Evolutionary conservation across 30 jellyfish, hydroid and myxozoan genomes (phyloP), one percentile per base, ranked within the genome.

Genomic region (Turritopsis dohrnii): DNA sequence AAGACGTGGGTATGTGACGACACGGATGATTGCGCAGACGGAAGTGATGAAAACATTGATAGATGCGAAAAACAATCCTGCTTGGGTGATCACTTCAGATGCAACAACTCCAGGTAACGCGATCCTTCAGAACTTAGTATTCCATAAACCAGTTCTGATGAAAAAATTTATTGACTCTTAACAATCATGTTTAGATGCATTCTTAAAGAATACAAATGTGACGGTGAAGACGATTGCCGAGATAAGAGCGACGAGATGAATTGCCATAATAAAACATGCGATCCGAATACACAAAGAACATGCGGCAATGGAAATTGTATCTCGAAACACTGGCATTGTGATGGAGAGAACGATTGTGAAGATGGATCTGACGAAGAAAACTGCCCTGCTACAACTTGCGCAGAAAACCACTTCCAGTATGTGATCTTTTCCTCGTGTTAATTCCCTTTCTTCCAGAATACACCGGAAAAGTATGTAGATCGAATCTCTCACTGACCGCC

Each of bases 141-240:
- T n/a, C n/a, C n/a, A n/a, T n/a, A n/a, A n/a, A n/a, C n/a, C n/a
- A n/a, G n/a, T n/a, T n/a, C n/a, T n/a, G n/a, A n/a, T n/a, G n/a
- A n/a, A 23, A 60, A 23, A 60, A 18, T 60, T 60, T 0, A 18
- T 60, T 60, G 21, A 23, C 73, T 60, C 74, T 71, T 29, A 28
- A 18, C 28, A 72, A 26, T 53, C 66, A 1, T 53, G 53, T 19
- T 21, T 82, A 94, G 99, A 71, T 94, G 99, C 79, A 94, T 94
- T 23, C 52, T 80, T 93, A 86, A 86, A 16, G 80, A 89, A 9
- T 94, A 86, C 79, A 72, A 71, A 1, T 94, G 99, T 71, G 99
- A 94, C 71, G 97, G 96, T 19, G 99, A 94, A 66, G 83, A 89
- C 69, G 99, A 94, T 79, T 94, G 99, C 71, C 89, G 81, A 53